Percentiles rank a stretch among this genome's conserved stretches.
Evolutionary conservation across 2,113 vertebrate genomes (phyloP).

Genomic region (Chrysochloris asiatica): DNA sequence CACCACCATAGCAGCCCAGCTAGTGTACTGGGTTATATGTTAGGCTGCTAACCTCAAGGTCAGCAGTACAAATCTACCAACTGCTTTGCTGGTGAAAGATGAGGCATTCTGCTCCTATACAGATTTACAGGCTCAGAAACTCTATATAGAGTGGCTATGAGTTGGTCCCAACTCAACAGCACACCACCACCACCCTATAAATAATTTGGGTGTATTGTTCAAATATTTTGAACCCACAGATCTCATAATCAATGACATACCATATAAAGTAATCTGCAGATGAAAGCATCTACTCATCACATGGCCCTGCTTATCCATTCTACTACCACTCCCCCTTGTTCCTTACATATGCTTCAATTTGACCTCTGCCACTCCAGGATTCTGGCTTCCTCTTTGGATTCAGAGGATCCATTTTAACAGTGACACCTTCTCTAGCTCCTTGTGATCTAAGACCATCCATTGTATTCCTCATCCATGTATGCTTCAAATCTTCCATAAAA

Average conservation of each 20-base stretch:
- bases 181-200: no score
- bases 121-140: no score
- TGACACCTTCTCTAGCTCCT: neutral
- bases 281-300: neutral
- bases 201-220: neutral
- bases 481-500: neutral
- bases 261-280: neutral
- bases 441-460: neutral
- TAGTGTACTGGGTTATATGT: no score
- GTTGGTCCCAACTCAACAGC: no score
- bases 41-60: no score
- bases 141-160: no score
- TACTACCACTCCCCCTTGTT: neutral
- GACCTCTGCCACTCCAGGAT: neutral
- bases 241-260: no score
- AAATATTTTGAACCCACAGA: neutral
- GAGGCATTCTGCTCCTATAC: no score
- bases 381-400: neutral
- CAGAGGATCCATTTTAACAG: no score
- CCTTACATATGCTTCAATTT: neutral
- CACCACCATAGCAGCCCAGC: no score
- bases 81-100: no score
- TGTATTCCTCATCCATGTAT: neutral
- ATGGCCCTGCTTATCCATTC: neutral
- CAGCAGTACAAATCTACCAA: no score